These are phyloP conservation scores for Anseranas semipalmata DNA, from an alignment of 2,113 vertebrate species.

Conservation along the genomic window DNA sequence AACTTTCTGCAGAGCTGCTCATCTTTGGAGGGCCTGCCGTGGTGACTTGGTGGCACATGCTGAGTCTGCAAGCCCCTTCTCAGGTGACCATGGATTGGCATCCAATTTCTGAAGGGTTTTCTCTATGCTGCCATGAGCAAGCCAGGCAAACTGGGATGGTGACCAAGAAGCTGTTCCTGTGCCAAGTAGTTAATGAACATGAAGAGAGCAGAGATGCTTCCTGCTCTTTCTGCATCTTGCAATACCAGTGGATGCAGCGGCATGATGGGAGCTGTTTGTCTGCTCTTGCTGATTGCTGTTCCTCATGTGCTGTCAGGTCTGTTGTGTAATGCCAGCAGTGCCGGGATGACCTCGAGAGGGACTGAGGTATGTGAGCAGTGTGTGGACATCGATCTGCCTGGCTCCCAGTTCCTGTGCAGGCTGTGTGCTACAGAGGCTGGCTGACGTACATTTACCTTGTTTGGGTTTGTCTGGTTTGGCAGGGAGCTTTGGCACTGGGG, in stretches of 20 bases:
- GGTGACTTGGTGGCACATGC: background rate
- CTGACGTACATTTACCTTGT: fast-evolving
- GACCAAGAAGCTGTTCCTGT: background rate
- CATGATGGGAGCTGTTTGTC: background rate
- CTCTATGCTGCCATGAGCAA: background rate
- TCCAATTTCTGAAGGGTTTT: background rate
- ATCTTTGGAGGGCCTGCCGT: background rate
- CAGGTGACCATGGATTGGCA: background rate
- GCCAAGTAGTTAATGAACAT: background rate
- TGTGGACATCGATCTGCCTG: background rate
- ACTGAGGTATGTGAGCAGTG: background rate
- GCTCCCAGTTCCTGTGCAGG: background rate
- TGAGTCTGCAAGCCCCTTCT: background rate
- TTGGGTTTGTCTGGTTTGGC: background rate
- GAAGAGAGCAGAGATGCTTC: background rate
- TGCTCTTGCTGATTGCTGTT: background rate
- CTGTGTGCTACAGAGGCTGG: background rate
- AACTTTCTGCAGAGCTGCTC: background rate
- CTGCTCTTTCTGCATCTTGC: background rate
- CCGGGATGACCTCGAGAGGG: background rate
- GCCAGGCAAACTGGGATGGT: background rate
- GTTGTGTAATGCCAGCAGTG: background rate
- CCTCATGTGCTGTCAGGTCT: background rate
- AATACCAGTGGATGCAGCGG: background rate
- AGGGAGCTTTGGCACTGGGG: background rate